phyloP scores from a whole-genome alignment of 2,888 invertebrate species.

The Stenchaetothrips biformis region DNA sequence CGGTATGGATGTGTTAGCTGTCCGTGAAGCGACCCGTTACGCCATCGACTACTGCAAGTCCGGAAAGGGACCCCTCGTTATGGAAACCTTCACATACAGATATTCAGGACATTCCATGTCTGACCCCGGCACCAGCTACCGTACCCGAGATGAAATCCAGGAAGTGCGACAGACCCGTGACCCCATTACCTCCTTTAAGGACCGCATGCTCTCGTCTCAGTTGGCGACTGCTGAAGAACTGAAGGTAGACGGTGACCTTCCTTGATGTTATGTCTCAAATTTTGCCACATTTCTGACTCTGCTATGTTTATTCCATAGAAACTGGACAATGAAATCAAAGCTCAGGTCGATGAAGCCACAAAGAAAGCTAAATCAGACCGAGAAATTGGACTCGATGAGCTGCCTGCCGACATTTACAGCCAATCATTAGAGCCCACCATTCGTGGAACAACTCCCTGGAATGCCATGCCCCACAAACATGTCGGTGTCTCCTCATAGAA shows the following conservation, averaged over 20 bases:
- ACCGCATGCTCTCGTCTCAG: conserved; percentile 71
- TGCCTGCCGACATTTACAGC: conserved; percentile 76
- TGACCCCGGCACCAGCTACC: conserved; percentile 95
- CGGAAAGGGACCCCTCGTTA: conserved; percentile 86
- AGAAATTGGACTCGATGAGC: conserved; percentile 70
- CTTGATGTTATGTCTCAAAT: neutral
- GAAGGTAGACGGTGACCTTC: conserved; percentile 58
- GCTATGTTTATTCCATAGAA: conserved; percentile 50
- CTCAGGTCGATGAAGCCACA: conserved; percentile 80
- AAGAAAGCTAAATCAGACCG: conserved; percentile 69
- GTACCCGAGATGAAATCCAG: conserved; percentile 93
- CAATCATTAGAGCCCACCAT: conserved; percentile 59
- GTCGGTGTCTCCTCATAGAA: conserved; percentile 32
- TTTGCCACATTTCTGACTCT: conserved; percentile 3
- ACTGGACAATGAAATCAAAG: conserved; percentile 81
- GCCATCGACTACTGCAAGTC: conserved; percentile 76
- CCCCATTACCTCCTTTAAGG: conserved; percentile 93
- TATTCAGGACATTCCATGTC: conserved; percentile 99
- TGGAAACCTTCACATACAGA: conserved; percentile 93
- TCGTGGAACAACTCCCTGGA: conserved; percentile 56
- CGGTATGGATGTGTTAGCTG: conserved; percentile 95
- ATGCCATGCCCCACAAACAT: conserved; percentile 43
- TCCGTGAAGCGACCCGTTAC: conserved; percentile 78
- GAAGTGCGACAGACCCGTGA: conserved; percentile 94
- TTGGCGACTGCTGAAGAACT: conserved; percentile 80